Percentiles rank a stretch among this genome's conserved stretches.
Conservation (phyloP, 2,113 vertebrate genomes). For the Isurus oxyrinchus region DNA sequence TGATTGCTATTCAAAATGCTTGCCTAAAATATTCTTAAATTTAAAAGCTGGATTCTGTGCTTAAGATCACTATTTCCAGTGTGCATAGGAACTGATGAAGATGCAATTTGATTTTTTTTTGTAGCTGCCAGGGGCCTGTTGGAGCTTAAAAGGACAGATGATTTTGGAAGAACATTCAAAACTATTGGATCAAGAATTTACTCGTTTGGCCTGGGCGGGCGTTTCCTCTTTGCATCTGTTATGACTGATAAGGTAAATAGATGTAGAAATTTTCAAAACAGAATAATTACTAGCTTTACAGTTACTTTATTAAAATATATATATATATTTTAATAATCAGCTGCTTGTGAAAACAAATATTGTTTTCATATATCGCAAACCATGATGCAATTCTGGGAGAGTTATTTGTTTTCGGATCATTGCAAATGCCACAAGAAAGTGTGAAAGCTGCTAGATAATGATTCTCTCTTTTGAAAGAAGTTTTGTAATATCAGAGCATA, state of each 20-base stretch:
- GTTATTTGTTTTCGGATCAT: background rate
- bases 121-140: slow-evolving; percentile 71
- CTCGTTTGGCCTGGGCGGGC: slow-evolving; percentile 81
- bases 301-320: background rate
- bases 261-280: background rate
- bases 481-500: background rate
- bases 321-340: background rate
- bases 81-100: slow-evolving; percentile 22
- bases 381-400: background rate
- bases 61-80: background rate
- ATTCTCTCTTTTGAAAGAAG: background rate
- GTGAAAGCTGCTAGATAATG: background rate
- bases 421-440: background rate
- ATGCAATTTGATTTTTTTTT: slow-evolving; percentile 38
- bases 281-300: background rate
- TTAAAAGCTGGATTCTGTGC: background rate
- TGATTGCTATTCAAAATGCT: background rate
- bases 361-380: background rate
- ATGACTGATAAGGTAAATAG: slow-evolving; percentile 74
- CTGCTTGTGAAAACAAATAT: background rate
- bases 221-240: slow-evolving; percentile 86
- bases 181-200: slow-evolving; percentile 73
- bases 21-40: background rate
- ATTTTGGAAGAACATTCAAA: slow-evolving; percentile 70
- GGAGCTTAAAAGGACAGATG: slow-evolving; percentile 67